Evolutionary conservation across 2,888 invertebrate genomes (phyloP).

Genomic region (Heterodera filipjevi): DNA sequence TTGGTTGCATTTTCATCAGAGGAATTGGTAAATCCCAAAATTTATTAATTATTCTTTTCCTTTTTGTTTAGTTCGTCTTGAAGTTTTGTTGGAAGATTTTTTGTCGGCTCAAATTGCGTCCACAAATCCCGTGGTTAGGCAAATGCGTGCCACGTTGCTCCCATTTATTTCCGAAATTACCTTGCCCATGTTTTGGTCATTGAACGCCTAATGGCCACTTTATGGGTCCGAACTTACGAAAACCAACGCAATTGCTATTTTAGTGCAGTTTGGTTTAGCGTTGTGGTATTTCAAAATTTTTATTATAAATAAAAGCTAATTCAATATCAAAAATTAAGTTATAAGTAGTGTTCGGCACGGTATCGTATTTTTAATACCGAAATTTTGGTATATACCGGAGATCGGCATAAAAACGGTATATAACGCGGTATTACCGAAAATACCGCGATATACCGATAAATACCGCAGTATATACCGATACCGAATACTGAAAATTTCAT

Average conservation of each 20-base stretch:
- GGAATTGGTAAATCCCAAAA: background rate
- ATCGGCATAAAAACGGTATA: no score
- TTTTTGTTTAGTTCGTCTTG: background rate
- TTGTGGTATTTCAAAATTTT: no score
- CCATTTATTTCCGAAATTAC: background rate
- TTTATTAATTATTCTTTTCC: background rate
- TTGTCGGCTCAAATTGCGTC: background rate
- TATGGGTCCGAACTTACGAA: background rate
- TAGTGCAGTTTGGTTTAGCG: background rate
- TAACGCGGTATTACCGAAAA: no score
- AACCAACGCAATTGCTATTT: background rate
- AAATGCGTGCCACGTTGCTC: background rate
- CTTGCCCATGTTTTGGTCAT: slow-evolving; percentile 5
- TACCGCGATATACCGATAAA: no score
- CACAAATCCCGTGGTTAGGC: background rate
- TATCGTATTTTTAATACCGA: no score
- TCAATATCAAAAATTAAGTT: no score
- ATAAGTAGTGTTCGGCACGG: no score
- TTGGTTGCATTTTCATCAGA: background rate
- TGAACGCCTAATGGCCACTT: background rate
- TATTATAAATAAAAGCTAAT: no score
- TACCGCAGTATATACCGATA: no score
- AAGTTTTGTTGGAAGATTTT: background rate
- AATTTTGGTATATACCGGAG: no score
- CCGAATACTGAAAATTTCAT: no score